Conservation (phyloP, 2,888 invertebrate species). For the Drosophila trichaetosa region DNA sequence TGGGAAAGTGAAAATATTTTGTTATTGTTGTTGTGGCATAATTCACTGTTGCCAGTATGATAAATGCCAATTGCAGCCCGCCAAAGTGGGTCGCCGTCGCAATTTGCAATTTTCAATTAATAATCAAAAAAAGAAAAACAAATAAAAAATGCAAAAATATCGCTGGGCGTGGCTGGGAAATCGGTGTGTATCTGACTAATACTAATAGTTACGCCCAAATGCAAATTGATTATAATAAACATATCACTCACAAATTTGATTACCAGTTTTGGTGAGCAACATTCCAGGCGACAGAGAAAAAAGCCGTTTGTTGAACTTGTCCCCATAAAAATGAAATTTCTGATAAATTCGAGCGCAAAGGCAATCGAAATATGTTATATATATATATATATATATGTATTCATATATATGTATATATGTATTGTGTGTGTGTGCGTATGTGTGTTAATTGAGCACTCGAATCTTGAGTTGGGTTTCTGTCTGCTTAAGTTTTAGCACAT, state of each 20-base stretch:
- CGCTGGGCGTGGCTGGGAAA: conserved; percentile 54
- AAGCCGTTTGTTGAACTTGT: conserved; percentile 72
- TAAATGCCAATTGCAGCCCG: conserved; percentile 56
- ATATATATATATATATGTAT: not conserved
- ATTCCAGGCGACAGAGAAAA: conserved; percentile 54
- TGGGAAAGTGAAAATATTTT: conserved; percentile 75
- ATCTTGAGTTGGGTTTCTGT: conserved; percentile 32
- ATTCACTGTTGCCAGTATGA: conserved; percentile 65
- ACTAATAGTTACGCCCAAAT: conserved; percentile 53
- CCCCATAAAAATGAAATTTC: conserved; percentile 55
- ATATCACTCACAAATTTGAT: conserved; percentile 49
- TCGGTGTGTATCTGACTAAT: conserved; percentile 57
- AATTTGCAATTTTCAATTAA: conserved; percentile 71
- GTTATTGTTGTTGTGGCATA: conserved; percentile 57
- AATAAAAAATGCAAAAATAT: conserved; percentile 17
- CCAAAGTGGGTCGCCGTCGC: conserved; percentile 72
- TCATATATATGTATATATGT: conserved; percentile 1
- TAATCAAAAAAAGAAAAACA: conserved; percentile 15
- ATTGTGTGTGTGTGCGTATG: conserved; percentile 20
- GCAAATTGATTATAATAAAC: conserved; percentile 66
- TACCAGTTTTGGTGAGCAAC: conserved; percentile 57
- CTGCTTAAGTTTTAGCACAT: conserved; percentile 67
- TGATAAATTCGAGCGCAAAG: conserved; percentile 46
- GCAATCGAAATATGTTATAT: conserved; percentile 20
- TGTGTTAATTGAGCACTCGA: conserved; percentile 73